Base-by-base conservation (phyloP, 2,888 invertebrate genomes). In the Creontiades dilutus region DNA sequence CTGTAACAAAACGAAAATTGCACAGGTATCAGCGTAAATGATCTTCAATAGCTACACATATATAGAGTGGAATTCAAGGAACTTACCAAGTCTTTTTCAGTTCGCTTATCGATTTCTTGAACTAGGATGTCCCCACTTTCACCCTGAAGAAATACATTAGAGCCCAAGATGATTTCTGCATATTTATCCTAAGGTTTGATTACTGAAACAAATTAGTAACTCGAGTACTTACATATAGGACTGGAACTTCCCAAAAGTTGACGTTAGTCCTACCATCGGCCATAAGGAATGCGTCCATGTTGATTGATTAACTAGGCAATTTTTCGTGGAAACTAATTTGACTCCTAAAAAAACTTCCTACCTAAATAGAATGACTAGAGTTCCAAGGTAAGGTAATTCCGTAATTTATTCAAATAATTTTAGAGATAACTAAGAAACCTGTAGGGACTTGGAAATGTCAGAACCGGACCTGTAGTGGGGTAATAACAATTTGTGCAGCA, bases 241-340 rank as follows among this genome's bases (percentile, higher is more conserved):
- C 61, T 7, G 85, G 85, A 85, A 85, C 46, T 11, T 85, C 85
- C 85, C 85, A 85, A 46, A 85, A 28, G 28, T n/a, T 61, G 61
- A 57, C 85, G 37, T 57, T 85, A 28, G 16, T 61, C 57, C 61
- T 19, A n/a, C 61, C 23, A 28, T 85, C 85, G 13, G 57, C 13
- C 27, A 85, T 85, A 46, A 55, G 48, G 28, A 85, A 61, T 19
- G 78, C 78, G 46, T 78, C 78, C 78, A 78, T 78, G 37, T 27
- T 46, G 78, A 28, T 23, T 23, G 23, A 7, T 14, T 57, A 16
- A 57, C 19, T 68, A 3, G n/a, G 9, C 2, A 52, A 61, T 61
- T 61, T 68, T 7, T 27, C 68, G 19, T 37, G 2, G 7, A 37
- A 37, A 37, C 7, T 37, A 37, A 19, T 61, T 2, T 27, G 52